These are phyloP conservation scores for Mactra quadrangularis DNA, from an alignment of 1,140 invertebrate genomes.

Conservation along the genomic window DNA sequence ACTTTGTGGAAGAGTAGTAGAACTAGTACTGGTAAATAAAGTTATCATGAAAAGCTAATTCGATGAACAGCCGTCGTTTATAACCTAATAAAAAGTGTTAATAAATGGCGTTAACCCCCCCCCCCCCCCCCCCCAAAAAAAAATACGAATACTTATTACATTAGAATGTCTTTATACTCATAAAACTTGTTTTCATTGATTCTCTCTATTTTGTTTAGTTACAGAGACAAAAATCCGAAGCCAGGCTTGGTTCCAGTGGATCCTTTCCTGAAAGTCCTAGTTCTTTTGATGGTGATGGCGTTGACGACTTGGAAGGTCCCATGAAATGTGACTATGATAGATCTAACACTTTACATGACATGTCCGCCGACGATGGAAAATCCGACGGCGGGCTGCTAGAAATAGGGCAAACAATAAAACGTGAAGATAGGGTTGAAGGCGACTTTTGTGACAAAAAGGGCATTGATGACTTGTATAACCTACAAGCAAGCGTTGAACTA, in stretches of 20 bases:
- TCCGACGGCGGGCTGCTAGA: neutral
- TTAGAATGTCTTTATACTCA: too few relatives aligned
- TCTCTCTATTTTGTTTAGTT: constrained; percentile 4
- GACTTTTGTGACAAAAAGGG: constrained; percentile 6
- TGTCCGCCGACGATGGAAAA: neutral
- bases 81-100: too few relatives aligned
- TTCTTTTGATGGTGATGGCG: constrained; percentile 46
- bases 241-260: constrained; percentile 40
- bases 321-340: constrained; percentile 25
- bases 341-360: neutral
- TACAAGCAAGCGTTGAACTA: neutral
- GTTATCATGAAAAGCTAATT: too few relatives aligned
- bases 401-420: constrained; percentile 27
- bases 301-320: constrained; percentile 19
- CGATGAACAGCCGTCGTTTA: too few relatives aligned
- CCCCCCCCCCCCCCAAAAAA: too few relatives aligned
- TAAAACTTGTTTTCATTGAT: too few relatives aligned
- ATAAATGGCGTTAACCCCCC: too few relatives aligned
- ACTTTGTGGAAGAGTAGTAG: too few relatives aligned
- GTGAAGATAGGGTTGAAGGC: neutral
- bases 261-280: constrained; percentile 42
- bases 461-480: constrained; percentile 5
- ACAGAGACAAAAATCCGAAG: constrained; percentile 54
- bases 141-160: too few relatives aligned
- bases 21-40: too few relatives aligned